Evolutionary conservation across 1,140 invertebrate genomes (phyloP).

Genomic region (Araneus ventricosus): DNA sequence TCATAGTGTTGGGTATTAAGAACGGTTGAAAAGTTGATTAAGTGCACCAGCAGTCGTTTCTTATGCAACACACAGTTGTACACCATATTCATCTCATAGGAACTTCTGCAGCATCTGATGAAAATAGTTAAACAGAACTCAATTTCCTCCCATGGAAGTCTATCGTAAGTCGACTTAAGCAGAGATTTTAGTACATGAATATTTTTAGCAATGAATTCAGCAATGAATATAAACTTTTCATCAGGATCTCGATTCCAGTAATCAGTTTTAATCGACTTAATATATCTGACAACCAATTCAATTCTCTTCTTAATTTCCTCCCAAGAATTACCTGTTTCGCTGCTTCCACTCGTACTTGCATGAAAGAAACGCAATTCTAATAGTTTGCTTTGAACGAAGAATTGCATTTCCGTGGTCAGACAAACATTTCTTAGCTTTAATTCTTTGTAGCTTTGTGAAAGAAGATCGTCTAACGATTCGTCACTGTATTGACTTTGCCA

Average conservation of each 20-base stretch:
- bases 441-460: too few species aligned
- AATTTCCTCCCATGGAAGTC: too few species aligned
- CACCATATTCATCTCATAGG: not conserved
- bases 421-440: not conserved
- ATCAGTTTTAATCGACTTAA: too few species aligned
- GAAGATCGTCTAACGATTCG: slow-evolving; percentile 34
- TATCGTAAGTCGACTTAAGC: too few species aligned
- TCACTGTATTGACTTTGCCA: not conserved
- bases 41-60: not conserved
- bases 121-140: too few species aligned
- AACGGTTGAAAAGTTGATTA: not conserved
- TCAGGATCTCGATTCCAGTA: too few species aligned
- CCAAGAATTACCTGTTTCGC: not conserved
- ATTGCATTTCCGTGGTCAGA: slow-evolving; percentile 8
- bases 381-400: slow-evolving; percentile 18
- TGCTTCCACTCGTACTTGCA: not conserved
- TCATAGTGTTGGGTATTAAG: not conserved
- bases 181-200: too few species aligned
- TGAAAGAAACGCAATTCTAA: slow-evolving; percentile 31
- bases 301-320: not conserved
- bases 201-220: too few species aligned
- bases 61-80: not conserved
- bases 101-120: not conserved
- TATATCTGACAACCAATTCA: not conserved
- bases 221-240: too few species aligned